Conservation (phyloP, 2,888 invertebrate genomes). For the Tetanocera ferruginea region DNA sequence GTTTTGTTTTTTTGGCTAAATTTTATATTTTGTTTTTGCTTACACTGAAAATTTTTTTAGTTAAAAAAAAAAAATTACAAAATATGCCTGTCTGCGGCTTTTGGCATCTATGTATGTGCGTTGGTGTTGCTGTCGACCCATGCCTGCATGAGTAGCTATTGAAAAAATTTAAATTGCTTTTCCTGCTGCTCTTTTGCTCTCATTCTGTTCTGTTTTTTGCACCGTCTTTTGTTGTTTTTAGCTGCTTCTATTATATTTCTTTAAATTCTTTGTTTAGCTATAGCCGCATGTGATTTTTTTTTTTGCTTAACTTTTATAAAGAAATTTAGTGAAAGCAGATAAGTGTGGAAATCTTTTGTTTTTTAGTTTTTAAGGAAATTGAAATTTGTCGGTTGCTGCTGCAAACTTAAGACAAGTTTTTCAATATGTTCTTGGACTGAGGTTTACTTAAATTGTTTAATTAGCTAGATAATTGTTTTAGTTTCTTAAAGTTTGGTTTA, state of each 20-base stretch:
- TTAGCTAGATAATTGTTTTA: too few relatives aligned
- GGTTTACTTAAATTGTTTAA: too few relatives aligned
- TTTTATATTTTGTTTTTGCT: background rate
- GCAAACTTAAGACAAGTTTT: too few relatives aligned
- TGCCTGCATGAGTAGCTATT: background rate
- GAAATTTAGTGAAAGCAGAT: background rate
- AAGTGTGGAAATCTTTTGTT: background rate
- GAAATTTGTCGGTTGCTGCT: too few relatives aligned
- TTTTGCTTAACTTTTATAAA: background rate
- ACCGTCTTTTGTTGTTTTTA: background rate
- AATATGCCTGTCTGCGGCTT: too few relatives aligned
- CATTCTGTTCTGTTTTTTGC: background rate
- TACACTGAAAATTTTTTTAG: background rate
- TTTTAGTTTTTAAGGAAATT: too few relatives aligned
- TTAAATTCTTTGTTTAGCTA: background rate
- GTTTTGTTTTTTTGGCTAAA: background rate
- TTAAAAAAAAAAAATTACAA: background rate
- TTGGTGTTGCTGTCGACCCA: background rate
- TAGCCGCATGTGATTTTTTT: background rate
- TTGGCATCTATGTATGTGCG: background rate
- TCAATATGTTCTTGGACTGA: too few relatives aligned
- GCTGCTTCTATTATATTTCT: background rate
- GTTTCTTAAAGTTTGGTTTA: too few relatives aligned
- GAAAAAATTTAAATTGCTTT: conserved; percentile 6
- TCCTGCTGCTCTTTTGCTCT: background rate